Evolutionary conservation across 2,888 invertebrate genomes (phyloP).

Genomic region (Luperina nickerlii): DNA sequence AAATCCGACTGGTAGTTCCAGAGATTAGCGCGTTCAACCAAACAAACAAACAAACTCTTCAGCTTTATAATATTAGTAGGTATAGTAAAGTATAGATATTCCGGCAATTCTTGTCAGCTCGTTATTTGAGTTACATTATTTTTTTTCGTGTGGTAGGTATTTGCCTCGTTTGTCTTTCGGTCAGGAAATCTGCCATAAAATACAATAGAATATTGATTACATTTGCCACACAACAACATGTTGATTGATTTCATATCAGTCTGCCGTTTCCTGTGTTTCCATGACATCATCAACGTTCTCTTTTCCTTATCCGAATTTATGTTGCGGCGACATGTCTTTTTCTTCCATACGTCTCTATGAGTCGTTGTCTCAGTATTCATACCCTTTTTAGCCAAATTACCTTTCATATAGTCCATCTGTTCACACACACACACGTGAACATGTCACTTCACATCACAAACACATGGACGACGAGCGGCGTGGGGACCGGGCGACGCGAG

Average conservation of each 20-base stretch:
- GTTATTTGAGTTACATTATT: background rate
- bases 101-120: background rate
- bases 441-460: no score
- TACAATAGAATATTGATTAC: background rate
- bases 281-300: background rate
- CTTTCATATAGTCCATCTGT: background rate
- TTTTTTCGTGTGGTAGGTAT: background rate
- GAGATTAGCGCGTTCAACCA: no score
- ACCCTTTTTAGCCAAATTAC: background rate
- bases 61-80: no score
- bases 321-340: background rate
- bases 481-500: no score
- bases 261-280: no score
- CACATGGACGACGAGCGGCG: no score
- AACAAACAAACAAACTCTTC: no score
- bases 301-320: background rate
- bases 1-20: no score
- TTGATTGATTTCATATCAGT: background rate
- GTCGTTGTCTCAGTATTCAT: background rate
- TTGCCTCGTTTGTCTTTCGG: background rate
- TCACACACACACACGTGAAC: no score
- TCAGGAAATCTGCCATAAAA: background rate
- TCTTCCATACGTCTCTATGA: background rate
- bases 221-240: background rate
- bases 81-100: no score